These are phyloP conservation scores for Drosophila colorata DNA, from an alignment of 2,888 invertebrate genomes.

Conservation along the genomic window DNA sequence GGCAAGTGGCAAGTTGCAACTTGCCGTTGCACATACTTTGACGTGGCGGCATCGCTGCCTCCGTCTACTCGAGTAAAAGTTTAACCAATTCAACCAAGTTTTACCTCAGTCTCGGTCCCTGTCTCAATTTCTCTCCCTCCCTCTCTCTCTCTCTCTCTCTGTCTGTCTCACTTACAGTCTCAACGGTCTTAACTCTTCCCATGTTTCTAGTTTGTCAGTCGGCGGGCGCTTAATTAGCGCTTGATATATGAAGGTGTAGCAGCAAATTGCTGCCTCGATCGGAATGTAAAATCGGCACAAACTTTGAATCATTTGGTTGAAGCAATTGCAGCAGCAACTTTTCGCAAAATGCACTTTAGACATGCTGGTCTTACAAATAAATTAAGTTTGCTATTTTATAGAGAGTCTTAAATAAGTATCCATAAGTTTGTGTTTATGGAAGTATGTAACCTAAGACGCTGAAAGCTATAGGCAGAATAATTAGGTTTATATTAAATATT, in stretches of 20 bases:
- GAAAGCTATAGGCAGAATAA: no score
- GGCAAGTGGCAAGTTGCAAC: slow-evolving; percentile 10
- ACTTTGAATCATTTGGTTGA: slow-evolving; percentile 33
- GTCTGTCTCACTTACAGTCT: slow-evolving; percentile 4
- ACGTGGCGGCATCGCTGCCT: slow-evolving; percentile 18
- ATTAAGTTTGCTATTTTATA: neutral
- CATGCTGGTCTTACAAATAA: slow-evolving; percentile 3
- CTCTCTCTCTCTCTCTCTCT: neutral
- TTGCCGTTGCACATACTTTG: slow-evolving; percentile 41
- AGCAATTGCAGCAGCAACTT: slow-evolving; percentile 15
- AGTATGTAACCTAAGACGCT: no score
- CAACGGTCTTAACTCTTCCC: slow-evolving; percentile 19
- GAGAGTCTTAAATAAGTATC: neutral
- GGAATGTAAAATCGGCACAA: slow-evolving; percentile 25
- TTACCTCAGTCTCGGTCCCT: slow-evolving; percentile 2
- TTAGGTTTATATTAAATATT: no score
- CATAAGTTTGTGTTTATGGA: no score
- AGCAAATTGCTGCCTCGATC: slow-evolving; percentile 27
- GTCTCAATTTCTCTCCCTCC: neutral
- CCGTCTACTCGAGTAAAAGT: slow-evolving; percentile 33
- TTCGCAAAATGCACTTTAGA: slow-evolving; percentile 4
- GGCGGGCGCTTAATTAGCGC: slow-evolving; percentile 60
- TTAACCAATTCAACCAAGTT: slow-evolving; percentile 28
- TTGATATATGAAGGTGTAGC: slow-evolving; percentile 52
- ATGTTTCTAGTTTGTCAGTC: slow-evolving; percentile 31